Evolutionary conservation across 2,888 invertebrate genomes (phyloP), one percentile per base, ranked within the genome.

Genomic region (Hypercompe scribonia): DNA sequence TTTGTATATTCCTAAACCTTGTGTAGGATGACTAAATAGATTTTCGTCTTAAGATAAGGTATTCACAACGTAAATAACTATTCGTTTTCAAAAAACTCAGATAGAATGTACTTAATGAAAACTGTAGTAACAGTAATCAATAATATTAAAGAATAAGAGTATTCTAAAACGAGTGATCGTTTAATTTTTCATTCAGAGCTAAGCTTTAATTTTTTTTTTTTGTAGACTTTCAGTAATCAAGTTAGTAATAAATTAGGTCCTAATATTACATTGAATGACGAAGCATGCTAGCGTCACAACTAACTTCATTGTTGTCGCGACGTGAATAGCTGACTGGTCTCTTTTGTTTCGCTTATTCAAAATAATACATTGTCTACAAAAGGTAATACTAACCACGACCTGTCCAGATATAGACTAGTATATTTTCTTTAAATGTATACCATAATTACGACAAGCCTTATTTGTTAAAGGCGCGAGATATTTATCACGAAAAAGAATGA

Each of bases 321-420:
- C 84, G 79, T 87, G 86, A 89, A 87, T 88, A 85, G 86, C 86
- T 87, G 84, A 86, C 87, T 85, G 75, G 84, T 81, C 87, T 85
- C 89, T 90, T 92, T 92, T 89, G 90, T 89, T 87, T 81, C 78
- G 85, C 82, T 79, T 78, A 82, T 87, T 87, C 81, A 87, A 87
- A 89, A 87, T 89, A 89, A 84, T 81, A 87, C 86, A 88, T 88
- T 84, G 82, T 85, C 83, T 78, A 86, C 86, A 83, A 85, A 88
- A 85, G 85, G 86, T 81, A 84, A 82, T 81, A 78, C 70, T 71
- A 73, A 83, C 77, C 78, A 73, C 84, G 78, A 79, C 76, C 77
- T 66, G 77, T 76, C 80, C 79, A 75, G 82, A 84, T 81, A 80
- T 68, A 83, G 74, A 31, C 72, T 75, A 65, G 71, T 68, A 75